Evolutionary conservation across 2,888 invertebrate species (phyloP).

Genomic region (Tiphia femorata): DNA sequence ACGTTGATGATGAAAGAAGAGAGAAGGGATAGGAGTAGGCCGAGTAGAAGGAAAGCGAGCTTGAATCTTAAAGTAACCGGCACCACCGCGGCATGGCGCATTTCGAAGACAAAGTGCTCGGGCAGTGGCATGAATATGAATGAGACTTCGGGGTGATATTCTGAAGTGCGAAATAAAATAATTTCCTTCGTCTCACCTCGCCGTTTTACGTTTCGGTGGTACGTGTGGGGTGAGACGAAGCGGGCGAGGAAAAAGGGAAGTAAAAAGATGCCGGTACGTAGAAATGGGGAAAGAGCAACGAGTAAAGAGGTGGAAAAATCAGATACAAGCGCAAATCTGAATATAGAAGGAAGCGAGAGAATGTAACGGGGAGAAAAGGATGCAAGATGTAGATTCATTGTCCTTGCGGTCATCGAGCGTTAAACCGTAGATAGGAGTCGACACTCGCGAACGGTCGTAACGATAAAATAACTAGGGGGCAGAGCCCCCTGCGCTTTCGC

Average conservation of each 20-base stretch:
- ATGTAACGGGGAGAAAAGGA: no score
- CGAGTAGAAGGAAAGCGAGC: conserved; percentile 27
- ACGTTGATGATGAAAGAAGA: no score
- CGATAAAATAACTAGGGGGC: no score
- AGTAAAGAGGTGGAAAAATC: neutral
- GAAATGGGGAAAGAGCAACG: neutral
- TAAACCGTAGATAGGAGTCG: neutral
- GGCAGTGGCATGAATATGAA: conserved; percentile 60
- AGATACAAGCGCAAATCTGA: no score
- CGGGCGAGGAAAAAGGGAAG: no score
- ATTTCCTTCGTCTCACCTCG: conserved; percentile 37
- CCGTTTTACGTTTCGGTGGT: conserved; percentile 22
- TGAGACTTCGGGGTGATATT: conserved; percentile 43
- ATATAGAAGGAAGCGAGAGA: neutral
- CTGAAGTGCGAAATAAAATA: conserved; percentile 56
- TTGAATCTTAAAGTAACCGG: conserved; percentile 45
- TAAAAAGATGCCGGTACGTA: no score
- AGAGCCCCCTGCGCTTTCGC: no score
- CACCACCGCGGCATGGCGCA: conserved; percentile 37
- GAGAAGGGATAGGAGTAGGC: no score
- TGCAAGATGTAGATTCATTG: neutral
- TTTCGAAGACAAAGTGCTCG: conserved; percentile 54
- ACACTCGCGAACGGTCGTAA: no score
- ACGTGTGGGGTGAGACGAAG: conserved; percentile 11
- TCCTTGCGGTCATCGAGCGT: neutral